Evolutionary conservation across 2,888 invertebrate genomes (phyloP).

Genomic region (Patella caerulea): DNA sequence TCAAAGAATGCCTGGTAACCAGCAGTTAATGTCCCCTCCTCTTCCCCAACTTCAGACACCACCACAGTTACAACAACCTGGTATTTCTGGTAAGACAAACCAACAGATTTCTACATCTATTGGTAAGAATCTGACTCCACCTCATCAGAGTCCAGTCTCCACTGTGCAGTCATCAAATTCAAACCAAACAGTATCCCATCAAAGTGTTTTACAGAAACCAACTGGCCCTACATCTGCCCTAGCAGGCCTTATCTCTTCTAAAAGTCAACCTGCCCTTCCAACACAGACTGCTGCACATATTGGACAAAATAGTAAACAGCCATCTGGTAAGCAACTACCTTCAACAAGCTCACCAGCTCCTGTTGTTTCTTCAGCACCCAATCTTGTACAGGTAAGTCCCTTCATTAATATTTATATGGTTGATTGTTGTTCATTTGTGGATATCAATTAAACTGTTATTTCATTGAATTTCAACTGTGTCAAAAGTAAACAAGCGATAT

Average conservation of each 20-base stretch:
- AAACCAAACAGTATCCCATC: neutral
- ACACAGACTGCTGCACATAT: neutral
- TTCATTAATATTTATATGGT: too few relatives aligned
- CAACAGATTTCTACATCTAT: neutral
- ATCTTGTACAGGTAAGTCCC: too few relatives aligned
- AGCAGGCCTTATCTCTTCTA: too few relatives aligned
- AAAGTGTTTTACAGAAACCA: too few relatives aligned
- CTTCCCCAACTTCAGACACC: neutral
- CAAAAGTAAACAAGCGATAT: too few relatives aligned
- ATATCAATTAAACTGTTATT: too few relatives aligned
- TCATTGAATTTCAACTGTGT: too few relatives aligned
- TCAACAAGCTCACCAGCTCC: neutral
- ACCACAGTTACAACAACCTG: neutral
- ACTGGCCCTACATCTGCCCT: too few relatives aligned
- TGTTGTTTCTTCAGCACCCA: neutral
- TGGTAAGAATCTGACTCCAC: neutral
- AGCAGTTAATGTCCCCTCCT: neutral
- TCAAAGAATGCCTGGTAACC: conserved; percentile 4
- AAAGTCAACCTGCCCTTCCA: too few relatives aligned
- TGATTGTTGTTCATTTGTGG: too few relatives aligned
- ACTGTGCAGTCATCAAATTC: neutral
- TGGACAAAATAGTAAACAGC: neutral
- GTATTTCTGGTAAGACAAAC: neutral
- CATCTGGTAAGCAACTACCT: neutral
- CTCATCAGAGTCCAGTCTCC: neutral